These are phyloP conservation scores for Chirona hameri DNA, from an alignment of 2,888 invertebrate species.

Conservation along the genomic window DNA sequence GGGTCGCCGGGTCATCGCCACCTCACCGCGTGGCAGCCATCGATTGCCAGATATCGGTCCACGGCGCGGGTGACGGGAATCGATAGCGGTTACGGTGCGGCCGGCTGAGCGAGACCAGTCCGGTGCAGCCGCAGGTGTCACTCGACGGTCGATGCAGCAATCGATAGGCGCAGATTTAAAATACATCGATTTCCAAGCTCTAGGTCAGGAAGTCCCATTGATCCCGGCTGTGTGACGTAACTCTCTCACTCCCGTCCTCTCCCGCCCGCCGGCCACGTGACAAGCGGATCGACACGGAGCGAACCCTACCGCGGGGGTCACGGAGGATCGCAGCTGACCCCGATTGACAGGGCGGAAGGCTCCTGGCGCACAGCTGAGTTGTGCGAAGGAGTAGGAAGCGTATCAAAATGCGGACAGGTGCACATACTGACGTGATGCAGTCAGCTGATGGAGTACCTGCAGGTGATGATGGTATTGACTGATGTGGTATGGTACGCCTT, in stretches of 20 bases:
- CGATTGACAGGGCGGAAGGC: too few relatives aligned
- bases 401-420: too few relatives aligned
- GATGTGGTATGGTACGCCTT: too few relatives aligned
- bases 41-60: slow-evolving; percentile 22
- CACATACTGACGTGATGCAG: too few relatives aligned
- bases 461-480: too few relatives aligned
- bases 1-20: too few relatives aligned
- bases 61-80: background rate
- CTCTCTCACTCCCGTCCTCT: background rate
- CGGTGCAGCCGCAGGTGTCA: background rate
- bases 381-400: too few relatives aligned
- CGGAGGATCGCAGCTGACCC: too few relatives aligned
- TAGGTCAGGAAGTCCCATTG: slow-evolving; percentile 24
- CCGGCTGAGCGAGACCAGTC: background rate
- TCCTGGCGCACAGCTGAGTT: too few relatives aligned
- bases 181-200: slow-evolving; percentile 11
- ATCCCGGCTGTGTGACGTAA: slow-evolving; percentile 13
- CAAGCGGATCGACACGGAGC: background rate
- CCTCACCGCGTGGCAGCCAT: background rate
- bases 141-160: background rate
- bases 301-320: too few relatives aligned
- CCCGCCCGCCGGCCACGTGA: background rate
- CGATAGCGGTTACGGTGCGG: slow-evolving; percentile 2
- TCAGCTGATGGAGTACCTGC: too few relatives aligned
- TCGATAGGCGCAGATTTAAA: slow-evolving; percentile 28